Conservation (phyloP, 2,797 vertebrate species). For the Oceanodroma leucorhoa region DNA sequence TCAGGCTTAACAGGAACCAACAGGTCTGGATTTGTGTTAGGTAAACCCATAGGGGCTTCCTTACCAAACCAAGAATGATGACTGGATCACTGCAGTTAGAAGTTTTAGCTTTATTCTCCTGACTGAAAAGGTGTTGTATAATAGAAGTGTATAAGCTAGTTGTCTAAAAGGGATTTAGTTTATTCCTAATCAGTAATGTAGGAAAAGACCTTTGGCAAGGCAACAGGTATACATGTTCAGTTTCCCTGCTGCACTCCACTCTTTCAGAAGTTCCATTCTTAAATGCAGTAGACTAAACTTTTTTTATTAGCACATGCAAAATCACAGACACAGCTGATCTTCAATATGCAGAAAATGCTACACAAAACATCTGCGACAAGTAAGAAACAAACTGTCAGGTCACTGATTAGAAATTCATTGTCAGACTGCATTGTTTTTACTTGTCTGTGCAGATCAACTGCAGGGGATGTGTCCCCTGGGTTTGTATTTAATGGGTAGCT, state of each 20-base stretch:
- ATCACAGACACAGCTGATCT: neutral
- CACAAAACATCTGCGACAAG: conserved; percentile 8
- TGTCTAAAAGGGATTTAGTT: neutral
- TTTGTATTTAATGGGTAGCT: conserved; percentile 8
- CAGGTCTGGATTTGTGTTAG: neutral
- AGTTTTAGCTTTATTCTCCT: neutral
- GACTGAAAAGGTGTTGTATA: neutral
- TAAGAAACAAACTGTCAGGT: conserved; percentile 3
- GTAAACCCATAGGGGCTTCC: neutral
- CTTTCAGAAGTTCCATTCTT: neutral
- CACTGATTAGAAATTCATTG: conserved; percentile 38
- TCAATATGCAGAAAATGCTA: conserved; percentile 14
- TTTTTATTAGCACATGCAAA: neutral
- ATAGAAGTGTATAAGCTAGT: neutral
- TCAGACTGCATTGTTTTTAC: neutral
- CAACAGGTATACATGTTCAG: neutral
- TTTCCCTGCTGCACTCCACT: neutral
- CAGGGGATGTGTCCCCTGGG: neutral
- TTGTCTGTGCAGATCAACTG: neutral
- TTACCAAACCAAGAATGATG: neutral
- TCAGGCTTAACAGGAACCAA: neutral
- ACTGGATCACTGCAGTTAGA: neutral
- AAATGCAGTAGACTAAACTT: neutral
- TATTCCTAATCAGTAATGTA: neutral
- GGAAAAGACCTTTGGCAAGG: neutral